A percentile compares a stretch with the other conserved stretches of the same genome.
phyloP scores from a whole-genome alignment of 1,140 invertebrate species.

The Zaprionus kolodkinae region DNA sequence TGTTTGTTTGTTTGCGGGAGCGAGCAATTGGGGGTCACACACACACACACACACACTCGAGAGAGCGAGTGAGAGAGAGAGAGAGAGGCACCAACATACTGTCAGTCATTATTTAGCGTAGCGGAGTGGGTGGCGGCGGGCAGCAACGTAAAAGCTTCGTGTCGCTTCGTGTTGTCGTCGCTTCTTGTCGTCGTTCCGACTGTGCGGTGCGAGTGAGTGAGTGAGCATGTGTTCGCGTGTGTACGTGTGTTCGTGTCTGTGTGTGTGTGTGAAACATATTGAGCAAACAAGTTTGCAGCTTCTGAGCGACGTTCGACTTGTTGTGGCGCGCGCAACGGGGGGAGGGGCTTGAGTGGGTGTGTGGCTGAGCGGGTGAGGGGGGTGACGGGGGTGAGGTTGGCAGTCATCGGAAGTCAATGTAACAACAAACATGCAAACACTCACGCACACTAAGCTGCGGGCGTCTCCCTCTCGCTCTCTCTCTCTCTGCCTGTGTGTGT shows the following conservation, averaged over 20 bases:
- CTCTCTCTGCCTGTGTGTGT: slow-evolving; percentile 7
- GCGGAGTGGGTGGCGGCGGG: slow-evolving; percentile 48
- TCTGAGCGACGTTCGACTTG: slow-evolving; percentile 60
- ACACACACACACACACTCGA: slow-evolving; percentile 17
- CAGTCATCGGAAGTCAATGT: slow-evolving; percentile 83
- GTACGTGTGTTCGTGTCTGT: slow-evolving; percentile 30
- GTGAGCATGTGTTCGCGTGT: slow-evolving; percentile 7
- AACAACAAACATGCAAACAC: slow-evolving; percentile 82
- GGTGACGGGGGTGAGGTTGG: slow-evolving; percentile 41
- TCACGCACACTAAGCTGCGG: slow-evolving; percentile 17
- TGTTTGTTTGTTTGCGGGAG: slow-evolving; percentile 73
- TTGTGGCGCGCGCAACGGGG: slow-evolving; percentile 16
- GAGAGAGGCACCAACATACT: slow-evolving; percentile 66
- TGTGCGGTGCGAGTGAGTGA: background rate
- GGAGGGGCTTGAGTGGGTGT: slow-evolving; percentile 43
- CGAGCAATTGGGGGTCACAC: slow-evolving; percentile 78
- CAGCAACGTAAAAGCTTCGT: slow-evolving; percentile 66
- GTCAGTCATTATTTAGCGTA: slow-evolving; percentile 81
- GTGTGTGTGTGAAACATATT: slow-evolving; percentile 77
- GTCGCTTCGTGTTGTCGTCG: slow-evolving; percentile 38
- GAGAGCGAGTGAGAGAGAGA: slow-evolving; percentile 7
- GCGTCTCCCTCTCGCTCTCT: background rate
- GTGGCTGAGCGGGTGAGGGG: slow-evolving; percentile 9
- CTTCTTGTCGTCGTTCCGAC: slow-evolving; percentile 24
- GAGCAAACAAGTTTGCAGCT: slow-evolving; percentile 82